Percentiles rank a stretch among this genome's conserved stretches.
Conservation (phyloP, 1,140 invertebrate genomes). For the Parapsyche elsis region DNA sequence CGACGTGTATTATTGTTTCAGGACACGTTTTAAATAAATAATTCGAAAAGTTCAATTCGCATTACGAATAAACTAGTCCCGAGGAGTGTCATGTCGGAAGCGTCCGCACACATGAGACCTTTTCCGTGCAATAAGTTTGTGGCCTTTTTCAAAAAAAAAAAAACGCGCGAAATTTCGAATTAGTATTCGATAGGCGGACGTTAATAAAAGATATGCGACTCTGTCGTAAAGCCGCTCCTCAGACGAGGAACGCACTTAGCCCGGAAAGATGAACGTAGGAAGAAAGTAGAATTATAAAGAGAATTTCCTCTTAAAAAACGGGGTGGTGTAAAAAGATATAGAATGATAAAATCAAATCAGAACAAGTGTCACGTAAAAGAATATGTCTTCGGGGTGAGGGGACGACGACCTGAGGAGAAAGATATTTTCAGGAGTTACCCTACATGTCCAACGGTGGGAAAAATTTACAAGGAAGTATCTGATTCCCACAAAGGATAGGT, state of each 20-base stretch:
- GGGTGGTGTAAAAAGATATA: slow-evolving; percentile 34
- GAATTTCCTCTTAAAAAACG: not conserved
- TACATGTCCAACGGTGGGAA: not conserved
- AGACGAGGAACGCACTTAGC: slow-evolving; percentile 1
- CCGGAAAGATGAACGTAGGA: slow-evolving; percentile 3
- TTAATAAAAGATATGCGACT: slow-evolving; percentile 26
- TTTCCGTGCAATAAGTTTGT: not conserved
- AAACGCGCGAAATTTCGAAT: not conserved
- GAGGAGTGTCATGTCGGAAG: not conserved
- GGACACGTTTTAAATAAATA: no score
- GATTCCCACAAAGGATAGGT: no score
- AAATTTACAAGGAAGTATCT: not conserved
- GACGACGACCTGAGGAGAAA: not conserved
- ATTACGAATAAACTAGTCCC: no score
- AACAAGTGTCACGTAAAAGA: slow-evolving; percentile 46
- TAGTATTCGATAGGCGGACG: slow-evolving; percentile 27
- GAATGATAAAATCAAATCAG: slow-evolving; percentile 48
- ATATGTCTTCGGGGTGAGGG: slow-evolving; percentile 35
- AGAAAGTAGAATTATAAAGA: slow-evolving; percentile 29
- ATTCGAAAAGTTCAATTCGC: no score
- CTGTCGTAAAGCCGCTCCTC: slow-evolving; percentile 4
- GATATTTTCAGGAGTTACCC: not conserved
- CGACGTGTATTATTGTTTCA: no score
- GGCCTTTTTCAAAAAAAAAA: not conserved
- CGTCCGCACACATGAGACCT: not conserved